These are phyloP conservation scores for Chymomyza procnemis DNA, from an alignment of 2,888 invertebrate species.

Conservation along the genomic window DNA sequence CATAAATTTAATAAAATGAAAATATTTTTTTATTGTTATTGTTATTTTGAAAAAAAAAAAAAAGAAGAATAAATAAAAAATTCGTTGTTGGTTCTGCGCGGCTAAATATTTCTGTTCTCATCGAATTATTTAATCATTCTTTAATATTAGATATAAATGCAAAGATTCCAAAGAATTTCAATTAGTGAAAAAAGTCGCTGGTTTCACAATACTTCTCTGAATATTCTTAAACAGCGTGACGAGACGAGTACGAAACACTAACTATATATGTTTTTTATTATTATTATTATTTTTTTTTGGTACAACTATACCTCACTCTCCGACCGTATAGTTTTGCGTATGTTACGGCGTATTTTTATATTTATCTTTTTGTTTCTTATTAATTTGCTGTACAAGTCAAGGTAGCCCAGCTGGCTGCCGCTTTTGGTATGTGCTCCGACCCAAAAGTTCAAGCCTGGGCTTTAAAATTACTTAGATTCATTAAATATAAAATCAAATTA, in stretches of 20 bases:
- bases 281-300: background rate
- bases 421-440: background rate
- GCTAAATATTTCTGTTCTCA: conserved; percentile 42
- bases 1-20: conserved; percentile 52
- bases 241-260: background rate
- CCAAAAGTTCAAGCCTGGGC: background rate
- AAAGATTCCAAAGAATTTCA: background rate
- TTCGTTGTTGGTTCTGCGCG: conserved; percentile 6
- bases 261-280: background rate
- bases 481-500: background rate
- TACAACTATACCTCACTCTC: background rate
- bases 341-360: background rate
- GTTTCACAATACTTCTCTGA: background rate
- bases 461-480: background rate
- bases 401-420: background rate
- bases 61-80: conserved; percentile 15
- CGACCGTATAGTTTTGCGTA: background rate
- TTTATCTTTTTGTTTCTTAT: background rate
- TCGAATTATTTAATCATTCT: conserved; percentile 44
- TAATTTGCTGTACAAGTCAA: background rate
- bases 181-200: background rate
- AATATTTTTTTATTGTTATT: background rate
- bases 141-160: background rate
- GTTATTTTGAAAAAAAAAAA: conserved; percentile 6
- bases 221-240: background rate